Evolutionary conservation across 2,888 invertebrate genomes (phyloP), one percentile per base, ranked within the genome.

Genomic region (Formica aserva): DNA sequence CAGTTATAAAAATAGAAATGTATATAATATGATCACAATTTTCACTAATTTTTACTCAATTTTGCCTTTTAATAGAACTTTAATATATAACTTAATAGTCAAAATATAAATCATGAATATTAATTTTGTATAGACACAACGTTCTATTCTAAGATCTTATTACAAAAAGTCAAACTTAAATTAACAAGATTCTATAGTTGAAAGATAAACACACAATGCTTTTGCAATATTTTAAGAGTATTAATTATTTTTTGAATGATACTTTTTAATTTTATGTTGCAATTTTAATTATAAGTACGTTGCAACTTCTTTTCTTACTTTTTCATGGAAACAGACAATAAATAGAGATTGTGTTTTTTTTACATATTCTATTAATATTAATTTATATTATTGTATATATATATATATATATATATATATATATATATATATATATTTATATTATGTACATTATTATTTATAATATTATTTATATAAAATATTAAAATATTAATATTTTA

Each of bases 401-500:
- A 48, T 48, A 45, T 45, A 22, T 22, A 52, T 52, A n/a, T 52
- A 52, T 52, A n/a, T 48, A 41, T 41, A 3, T 41, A 11, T 41
- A 48, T 22, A 22, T 22, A 22, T 45, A 1, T 38, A 41, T 41
- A 3, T 41, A 11, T 41, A 52, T 52, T 52, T 52, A 52, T 52
- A n/a, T 48, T 48, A 6, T 45, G 18, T 45, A 15, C 18, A 41
- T 41, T 41, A 41, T 29, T 26, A 60, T 15, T 60, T 29, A 60
- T 52, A 18, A 18, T 48, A 48, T 18, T 48, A 48, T 48, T 48
- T 18, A 48, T 18, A 48, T 48, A 18, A 48, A 6, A 48, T 48
- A 8, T 48, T 48, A 18, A 48, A 60, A 60, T 60, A 57, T 60
- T 60, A 60, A 6, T 65, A 65, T 38, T 65, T 22, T 38, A 65